Base-by-base conservation (phyloP, 2,797 vertebrate genomes). In the Coluber constrictor region DNA sequence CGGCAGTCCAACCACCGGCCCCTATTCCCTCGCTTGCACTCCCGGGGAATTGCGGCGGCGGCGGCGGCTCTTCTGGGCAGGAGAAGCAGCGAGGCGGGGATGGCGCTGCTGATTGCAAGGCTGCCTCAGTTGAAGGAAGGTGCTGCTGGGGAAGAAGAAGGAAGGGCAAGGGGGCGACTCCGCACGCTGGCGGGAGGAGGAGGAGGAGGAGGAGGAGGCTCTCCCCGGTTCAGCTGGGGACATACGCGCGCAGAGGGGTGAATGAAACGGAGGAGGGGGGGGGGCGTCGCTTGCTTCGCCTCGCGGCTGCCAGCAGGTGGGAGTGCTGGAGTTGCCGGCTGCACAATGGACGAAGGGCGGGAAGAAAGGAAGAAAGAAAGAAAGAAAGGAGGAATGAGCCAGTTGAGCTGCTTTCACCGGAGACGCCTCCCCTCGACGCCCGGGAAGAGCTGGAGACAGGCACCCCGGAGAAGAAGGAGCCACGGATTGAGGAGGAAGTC, bases 271-370 rank as follows among this genome's bases (percentile, higher is more conserved):
- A 60, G 51, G 47, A 1, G 47, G 47, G 55, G 47, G 47, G 47
- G 47, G 55, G 91, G 27, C 92, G 32, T 90, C 89, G 91, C 92
- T 90, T n/a, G 91, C 95, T 93, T 95, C 32, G 93, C 95, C 91
- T 92, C 90, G 87, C 93, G 25, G 94, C 96, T 93, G 89, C 96
- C 96, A 95, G 97, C 97, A 97, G 97, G 97, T 97, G 96, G 97
- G 96, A 96, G 94, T 92, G 93, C 94, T 93, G 90, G 92, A 59
- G 94, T 91, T 87, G 60, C 90, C 56, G 93, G 89, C 92, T 32
- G 91, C 95, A 96, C 97, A 96, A 96, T 90, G 92, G 92, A 87
- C 57, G 18, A 20, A 56, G 87, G 29, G 79, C 87, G 13, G 15
- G 10, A 61, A 51, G 47, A 47, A 47, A 47, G 47, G 7, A 43